Evolutionary conservation across 2,888 invertebrate genomes (phyloP).

Genomic region (Drosophila glabriapex): DNA sequence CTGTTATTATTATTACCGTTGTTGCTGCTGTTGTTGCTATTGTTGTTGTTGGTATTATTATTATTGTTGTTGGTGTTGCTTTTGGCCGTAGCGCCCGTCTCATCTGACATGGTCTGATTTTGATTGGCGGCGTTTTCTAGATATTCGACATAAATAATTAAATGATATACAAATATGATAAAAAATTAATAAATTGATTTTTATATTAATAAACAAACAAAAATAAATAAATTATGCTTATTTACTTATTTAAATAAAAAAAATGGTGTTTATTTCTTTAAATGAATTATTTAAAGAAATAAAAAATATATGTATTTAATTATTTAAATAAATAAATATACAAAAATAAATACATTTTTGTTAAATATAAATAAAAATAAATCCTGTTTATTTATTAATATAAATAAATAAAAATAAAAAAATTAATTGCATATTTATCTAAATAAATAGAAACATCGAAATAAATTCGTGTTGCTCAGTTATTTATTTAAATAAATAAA

Average conservation of each 20-base stretch:
- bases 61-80: constrained; percentile 18
- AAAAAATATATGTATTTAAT: neutral
- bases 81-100: constrained; percentile 40
- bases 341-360: neutral
- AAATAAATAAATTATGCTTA: neutral
- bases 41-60: constrained; percentile 16
- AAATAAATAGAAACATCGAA: neutral
- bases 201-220: neutral
- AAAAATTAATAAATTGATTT: neutral
- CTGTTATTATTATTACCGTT: constrained; percentile 12
- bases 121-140: constrained; percentile 47
- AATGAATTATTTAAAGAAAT: no score
- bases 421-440: neutral
- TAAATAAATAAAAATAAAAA: neutral
- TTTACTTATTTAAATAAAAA: neutral
- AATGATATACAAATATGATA: neutral
- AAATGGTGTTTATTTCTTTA: neutral
- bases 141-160: neutral
- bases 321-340: neutral
- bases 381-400: neutral
- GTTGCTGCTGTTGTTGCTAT: constrained; percentile 18
- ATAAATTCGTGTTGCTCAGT: neutral
- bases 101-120: constrained; percentile 63
- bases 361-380: neutral
- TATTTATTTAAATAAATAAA: no score